A percentile compares a stretch with the other conserved stretches of the same genome.
These are phyloP conservation scores for Ganaspis brasiliensis DNA, from an alignment of 2,888 invertebrate genomes.

Conservation along the genomic window DNA sequence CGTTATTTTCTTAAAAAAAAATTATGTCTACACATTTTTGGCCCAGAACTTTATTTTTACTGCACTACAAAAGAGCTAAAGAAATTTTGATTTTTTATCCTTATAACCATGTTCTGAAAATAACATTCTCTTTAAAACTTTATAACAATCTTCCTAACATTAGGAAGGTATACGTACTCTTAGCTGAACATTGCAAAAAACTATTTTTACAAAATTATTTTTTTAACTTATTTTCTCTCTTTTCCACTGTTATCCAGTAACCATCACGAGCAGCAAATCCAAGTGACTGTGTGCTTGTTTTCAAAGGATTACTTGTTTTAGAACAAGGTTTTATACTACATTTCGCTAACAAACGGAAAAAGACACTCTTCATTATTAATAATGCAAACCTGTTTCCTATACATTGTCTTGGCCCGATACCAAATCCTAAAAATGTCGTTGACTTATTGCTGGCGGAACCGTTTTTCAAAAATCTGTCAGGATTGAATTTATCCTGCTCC, in stretches of 20 bases:
- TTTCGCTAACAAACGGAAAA: slow-evolving; percentile 64
- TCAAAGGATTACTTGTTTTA: slow-evolving; percentile 79
- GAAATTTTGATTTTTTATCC: too few relatives aligned
- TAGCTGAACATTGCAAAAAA: too few relatives aligned
- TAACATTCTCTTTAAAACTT: too few relatives aligned
- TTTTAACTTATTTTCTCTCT: slow-evolving; percentile 42
- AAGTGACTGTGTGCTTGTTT: slow-evolving; percentile 52
- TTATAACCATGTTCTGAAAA: too few relatives aligned
- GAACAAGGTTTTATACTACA: slow-evolving; percentile 69
- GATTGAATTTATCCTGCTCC: slow-evolving; percentile 54
- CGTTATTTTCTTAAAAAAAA: too few relatives aligned
- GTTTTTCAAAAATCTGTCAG: slow-evolving; percentile 50
- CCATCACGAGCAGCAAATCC: slow-evolving; percentile 54
- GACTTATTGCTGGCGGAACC: slow-evolving; percentile 50
- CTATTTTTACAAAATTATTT: too few relatives aligned
- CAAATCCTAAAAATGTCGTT: slow-evolving; percentile 75
- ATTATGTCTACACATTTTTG: too few relatives aligned
- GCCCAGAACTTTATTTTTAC: too few relatives aligned
- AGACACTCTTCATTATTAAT: slow-evolving; percentile 63
- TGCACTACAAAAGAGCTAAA: too few relatives aligned
- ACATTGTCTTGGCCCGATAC: slow-evolving; percentile 76
- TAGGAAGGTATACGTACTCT: too few relatives aligned
- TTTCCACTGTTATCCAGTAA: slow-evolving; percentile 63
- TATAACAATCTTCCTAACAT: too few relatives aligned
- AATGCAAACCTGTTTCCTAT: slow-evolving; percentile 72